Evolutionary conservation across 2,888 invertebrate species (phyloP), one percentile per base, ranked within the genome.

Genomic region (Tipula unca): DNA sequence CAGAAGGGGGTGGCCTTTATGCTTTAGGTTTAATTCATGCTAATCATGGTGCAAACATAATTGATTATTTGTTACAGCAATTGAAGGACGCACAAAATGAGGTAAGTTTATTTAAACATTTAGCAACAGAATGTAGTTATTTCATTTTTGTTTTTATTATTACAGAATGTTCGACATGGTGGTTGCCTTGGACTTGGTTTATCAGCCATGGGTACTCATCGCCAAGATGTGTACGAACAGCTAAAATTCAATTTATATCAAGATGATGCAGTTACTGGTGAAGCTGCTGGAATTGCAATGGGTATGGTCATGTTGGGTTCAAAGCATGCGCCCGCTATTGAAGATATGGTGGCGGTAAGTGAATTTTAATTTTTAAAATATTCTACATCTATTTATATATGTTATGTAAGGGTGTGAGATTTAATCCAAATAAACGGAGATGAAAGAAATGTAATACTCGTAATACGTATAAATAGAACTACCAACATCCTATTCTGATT

Each of bases 231-330:
- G 5, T 99, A 99, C 90, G 98, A 98, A 89, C 98, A 98, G 90
- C 92, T 99, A 10, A 99, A 99, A 90, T 97, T 98, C 89, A 98
- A 98, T 91, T 92, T 99, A 86, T 99, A 98, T 89, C 98, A 99
- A 91, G 99, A 99, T 91, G 99, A 99, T 91, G 99, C 99, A 0
- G 97, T 99, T 0, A 98, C 99, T 29, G 99, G 99, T 35, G 99
- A 99, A 92, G 99, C 99, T 5, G 99, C 99, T 35, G 99, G 99
- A 87, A 96, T 99, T 87, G 98, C 98, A 0, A 99, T 99, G 98
- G 99, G 99, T 84, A 95, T 99, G 94, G 98, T 99, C 0, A 99
- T 99, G 99, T 92, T 99, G 88, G 99, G 99, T 1, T 98, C 99
- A 0, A 96, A 98, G 89, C 94, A 96, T 89, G 94, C 95, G 0